A percentile compares a stretch with the other conserved stretches of the same genome.
Evolutionary conservation across 2,113 vertebrate species (phyloP).

Genomic region (Burhinus oedicnemus): DNA sequence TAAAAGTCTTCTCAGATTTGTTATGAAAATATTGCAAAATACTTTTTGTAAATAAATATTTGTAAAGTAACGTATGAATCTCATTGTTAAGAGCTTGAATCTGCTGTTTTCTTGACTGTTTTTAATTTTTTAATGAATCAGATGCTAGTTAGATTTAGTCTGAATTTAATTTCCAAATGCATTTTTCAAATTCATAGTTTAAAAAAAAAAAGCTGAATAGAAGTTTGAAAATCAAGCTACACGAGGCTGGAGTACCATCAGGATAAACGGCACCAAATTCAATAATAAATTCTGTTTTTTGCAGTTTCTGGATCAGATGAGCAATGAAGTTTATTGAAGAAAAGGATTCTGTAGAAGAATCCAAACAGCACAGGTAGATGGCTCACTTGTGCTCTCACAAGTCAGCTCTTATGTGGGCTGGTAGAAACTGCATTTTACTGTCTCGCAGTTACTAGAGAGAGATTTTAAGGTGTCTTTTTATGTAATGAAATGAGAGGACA

Average conservation of each 20-base stretch:
- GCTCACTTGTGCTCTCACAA: neutral
- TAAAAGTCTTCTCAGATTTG: neutral
- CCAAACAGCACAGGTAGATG: neutral
- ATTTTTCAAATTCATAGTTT: neutral
- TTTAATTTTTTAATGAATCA: neutral
- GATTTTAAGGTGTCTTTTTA: neutral
- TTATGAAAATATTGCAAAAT: neutral
- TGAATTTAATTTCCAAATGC: neutral
- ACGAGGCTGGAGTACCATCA: neutral
- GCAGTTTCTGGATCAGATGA: neutral
- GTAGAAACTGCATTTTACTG: neutral
- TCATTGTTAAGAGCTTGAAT: neutral
- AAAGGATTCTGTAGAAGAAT: neutral
- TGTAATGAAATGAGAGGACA: neutral
- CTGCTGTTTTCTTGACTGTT: neutral
- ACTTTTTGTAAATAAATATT: neutral
- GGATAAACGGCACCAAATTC: neutral
- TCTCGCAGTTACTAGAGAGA: neutral
- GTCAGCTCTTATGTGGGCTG: neutral
- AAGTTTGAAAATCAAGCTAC: neutral
- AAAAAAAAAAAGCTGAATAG: neutral
- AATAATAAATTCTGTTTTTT: neutral
- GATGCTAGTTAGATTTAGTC: neutral
- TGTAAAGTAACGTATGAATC: neutral
- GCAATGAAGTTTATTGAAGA: neutral